Percentiles rank a stretch among this genome's conserved stretches.
Conservation (phyloP, 2,888 invertebrate genomes). For the Eupithecia vulgata region DNA sequence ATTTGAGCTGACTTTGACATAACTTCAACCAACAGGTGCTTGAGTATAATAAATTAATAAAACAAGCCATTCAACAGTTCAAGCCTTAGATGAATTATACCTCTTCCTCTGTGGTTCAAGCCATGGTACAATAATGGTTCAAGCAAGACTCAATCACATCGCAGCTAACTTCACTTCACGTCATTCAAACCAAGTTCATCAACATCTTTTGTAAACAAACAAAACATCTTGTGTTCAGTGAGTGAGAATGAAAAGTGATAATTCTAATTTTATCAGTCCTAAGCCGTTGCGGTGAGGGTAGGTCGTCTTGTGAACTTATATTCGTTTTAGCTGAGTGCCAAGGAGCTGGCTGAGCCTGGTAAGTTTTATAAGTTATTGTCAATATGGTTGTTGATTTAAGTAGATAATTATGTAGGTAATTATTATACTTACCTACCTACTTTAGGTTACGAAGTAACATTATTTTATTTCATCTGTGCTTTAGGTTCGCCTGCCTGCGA, state of each 20-base stretch:
- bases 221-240: neutral
- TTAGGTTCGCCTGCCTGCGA: too few relatives aligned
- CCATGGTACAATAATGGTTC: too few relatives aligned
- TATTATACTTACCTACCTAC: too few relatives aligned
- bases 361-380: neutral
- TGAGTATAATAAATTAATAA: too few relatives aligned
- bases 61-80: neutral
- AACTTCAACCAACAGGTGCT: neutral
- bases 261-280: neutral
- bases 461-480: too few relatives aligned
- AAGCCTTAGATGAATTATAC: too few relatives aligned
- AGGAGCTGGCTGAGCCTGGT: neutral
- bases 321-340: neutral
- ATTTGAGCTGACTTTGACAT: neutral
- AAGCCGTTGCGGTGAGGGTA: neutral
- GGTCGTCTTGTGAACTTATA: neutral
- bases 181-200: neutral
- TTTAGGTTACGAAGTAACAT: too few relatives aligned
- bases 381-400: too few relatives aligned
- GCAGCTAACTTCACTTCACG: conserved; percentile 6
- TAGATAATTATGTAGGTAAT: too few relatives aligned
- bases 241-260: neutral
- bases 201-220: neutral
- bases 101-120: too few relatives aligned
- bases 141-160: neutral